phyloP scores from a whole-genome alignment of 1,140 invertebrate species.

The Melitaea cinxia region DNA sequence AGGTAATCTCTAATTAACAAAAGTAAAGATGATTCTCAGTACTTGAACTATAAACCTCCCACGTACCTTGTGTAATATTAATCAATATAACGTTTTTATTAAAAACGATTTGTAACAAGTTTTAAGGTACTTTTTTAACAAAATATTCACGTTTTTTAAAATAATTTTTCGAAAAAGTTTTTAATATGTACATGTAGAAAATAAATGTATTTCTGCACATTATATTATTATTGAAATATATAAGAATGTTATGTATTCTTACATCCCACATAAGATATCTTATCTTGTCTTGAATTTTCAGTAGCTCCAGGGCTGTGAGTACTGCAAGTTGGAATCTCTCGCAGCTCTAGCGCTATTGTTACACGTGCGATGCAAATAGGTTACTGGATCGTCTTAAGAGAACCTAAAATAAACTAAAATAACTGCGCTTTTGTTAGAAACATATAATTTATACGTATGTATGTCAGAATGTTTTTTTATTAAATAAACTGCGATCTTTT shows the following conservation, averaged over 20 bases:
- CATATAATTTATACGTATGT: neutral
- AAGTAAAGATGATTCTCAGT: neutral
- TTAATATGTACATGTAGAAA: neutral
- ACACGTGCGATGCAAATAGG: conserved; percentile 24
- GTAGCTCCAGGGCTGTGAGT: neutral
- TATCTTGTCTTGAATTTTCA: no score
- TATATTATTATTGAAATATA: no score
- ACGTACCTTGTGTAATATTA: conserved; percentile 1
- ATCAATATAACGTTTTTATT: neutral
- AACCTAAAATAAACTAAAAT: neutral
- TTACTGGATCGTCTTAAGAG: conserved; percentile 25
- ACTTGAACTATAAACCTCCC: neutral
- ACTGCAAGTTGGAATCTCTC: neutral
- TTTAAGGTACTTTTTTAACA: no score
- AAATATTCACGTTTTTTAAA: neutral
- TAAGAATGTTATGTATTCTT: no score
- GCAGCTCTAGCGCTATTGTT: conserved; percentile 5
- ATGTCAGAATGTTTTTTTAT: neutral
- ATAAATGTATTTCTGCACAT: no score
- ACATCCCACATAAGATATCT: no score
- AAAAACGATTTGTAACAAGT: neutral
- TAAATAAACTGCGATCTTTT: no score
- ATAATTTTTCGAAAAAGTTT: neutral
- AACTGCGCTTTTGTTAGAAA: neutral
- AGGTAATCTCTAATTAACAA: neutral